phyloP scores from a whole-genome alignment of 30 jellyfish, hydroid and myxozoan genomes.

The Phacellophora camtschatica region DNA sequence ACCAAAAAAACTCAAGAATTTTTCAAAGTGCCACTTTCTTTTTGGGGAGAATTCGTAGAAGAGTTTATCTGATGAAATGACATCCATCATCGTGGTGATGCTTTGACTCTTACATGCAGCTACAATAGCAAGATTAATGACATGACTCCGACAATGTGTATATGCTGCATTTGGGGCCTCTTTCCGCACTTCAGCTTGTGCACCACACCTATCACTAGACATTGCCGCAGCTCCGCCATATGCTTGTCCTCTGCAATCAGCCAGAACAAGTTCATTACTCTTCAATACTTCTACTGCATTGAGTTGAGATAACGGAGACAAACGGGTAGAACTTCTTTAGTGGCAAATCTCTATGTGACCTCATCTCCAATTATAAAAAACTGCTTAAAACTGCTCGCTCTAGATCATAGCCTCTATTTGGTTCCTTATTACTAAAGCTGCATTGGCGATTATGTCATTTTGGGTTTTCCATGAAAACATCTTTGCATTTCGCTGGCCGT shows the following conservation, averaged over 20 bases:
- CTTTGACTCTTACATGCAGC: slow-evolving; percentile 36
- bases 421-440: slow-evolving; percentile 25
- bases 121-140: slow-evolving; percentile 22
- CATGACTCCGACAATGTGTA: slow-evolving; percentile 57
- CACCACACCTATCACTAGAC: slow-evolving; percentile 24
- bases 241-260: slow-evolving; percentile 48
- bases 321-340: slow-evolving; percentile 41
- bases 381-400: slow-evolving; percentile 25
- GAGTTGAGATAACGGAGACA: slow-evolving; percentile 52
- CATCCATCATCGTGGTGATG: slow-evolving; percentile 16
- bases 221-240: slow-evolving; percentile 56
- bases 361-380: slow-evolving; percentile 43
- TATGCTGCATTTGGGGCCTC: slow-evolving; percentile 47
- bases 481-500: slow-evolving; percentile 53
- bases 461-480: slow-evolving; percentile 43
- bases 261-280: slow-evolving; percentile 14
- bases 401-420: slow-evolving; percentile 31
- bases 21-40: slow-evolving; percentile 37
- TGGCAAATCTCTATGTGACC: slow-evolving; percentile 58
- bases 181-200: slow-evolving; percentile 31
- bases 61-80: slow-evolving; percentile 16
- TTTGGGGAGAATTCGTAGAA: slow-evolving; percentile 34
- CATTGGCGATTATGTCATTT: slow-evolving; percentile 48
- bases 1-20: slow-evolving; percentile 2
- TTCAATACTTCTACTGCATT: slow-evolving; percentile 8